Percentiles rank a stretch among this genome's conserved stretches.
Evolutionary conservation across 2,113 vertebrate species (phyloP).

Genomic region (Mormyrus iriodes): DNA sequence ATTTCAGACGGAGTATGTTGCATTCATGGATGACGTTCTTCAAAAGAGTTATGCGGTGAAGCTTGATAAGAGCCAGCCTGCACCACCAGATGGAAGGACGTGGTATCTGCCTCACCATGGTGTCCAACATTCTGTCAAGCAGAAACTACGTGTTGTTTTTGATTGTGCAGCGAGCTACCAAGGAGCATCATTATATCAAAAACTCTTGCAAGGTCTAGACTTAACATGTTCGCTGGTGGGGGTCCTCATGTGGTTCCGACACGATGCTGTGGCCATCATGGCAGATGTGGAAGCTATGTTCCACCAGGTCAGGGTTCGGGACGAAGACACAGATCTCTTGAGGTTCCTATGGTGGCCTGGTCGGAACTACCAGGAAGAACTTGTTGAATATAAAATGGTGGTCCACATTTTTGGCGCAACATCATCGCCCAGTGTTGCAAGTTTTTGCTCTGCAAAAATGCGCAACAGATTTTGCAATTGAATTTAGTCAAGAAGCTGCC

Average conservation of each 20-base stretch:
- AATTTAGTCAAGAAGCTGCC: neutral
- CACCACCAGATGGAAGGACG: too few species aligned
- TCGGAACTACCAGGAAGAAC: neutral
- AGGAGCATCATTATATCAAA: conserved; percentile 20
- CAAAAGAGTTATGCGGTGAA: too few species aligned
- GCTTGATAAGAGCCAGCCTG: too few species aligned
- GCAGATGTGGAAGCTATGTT: too few species aligned
- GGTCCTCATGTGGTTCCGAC: conserved; percentile 23
- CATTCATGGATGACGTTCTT: too few species aligned
- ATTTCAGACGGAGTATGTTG: too few species aligned
- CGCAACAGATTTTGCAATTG: neutral
- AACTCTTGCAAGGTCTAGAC: conserved; percentile 17
- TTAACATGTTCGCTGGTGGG: conserved; percentile 26
- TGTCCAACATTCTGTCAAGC: conserved; percentile 11
- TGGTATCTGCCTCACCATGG: conserved; percentile 26
- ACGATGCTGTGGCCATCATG: conserved; percentile 23
- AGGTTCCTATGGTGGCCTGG: conserved; percentile 30
- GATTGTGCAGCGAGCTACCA: conserved; percentile 23
- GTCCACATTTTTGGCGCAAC: conserved; percentile 16
- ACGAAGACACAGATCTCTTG: conserved; percentile 22
- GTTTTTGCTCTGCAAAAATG: conserved; percentile 9
- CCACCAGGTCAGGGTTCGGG: conserved; percentile 21
- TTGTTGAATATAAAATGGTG: conserved; percentile 17
- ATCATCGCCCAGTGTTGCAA: conserved; percentile 16
- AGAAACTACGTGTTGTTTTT: conserved; percentile 19